Conservation (phyloP, 2,113 vertebrate species). For the Papio anubis region DNA sequence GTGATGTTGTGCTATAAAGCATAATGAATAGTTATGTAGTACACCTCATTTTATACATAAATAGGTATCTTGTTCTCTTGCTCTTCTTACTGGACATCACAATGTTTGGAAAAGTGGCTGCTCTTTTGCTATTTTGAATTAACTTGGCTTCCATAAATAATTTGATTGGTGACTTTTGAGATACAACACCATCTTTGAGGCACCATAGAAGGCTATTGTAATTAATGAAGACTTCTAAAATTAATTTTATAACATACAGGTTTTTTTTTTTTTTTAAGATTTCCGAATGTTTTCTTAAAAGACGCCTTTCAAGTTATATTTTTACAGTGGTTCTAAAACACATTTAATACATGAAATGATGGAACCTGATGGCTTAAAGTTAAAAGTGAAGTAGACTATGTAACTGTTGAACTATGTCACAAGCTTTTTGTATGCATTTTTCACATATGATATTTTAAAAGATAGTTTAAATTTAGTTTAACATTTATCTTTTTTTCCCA, state of each 20-base stretch:
- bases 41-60: neutral
- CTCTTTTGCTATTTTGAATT: neutral
- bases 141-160: neutral
- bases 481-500: neutral
- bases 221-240: neutral
- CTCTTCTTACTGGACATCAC: neutral
- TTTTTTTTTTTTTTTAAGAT: neutral
- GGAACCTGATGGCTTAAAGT: neutral
- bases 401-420: neutral
- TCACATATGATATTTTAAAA: neutral
- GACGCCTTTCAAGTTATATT: neutral
- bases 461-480: neutral
- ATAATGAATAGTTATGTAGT: neutral
- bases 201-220: neutral
- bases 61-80: neutral
- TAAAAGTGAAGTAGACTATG: neutral
- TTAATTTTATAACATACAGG: neutral
- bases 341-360: neutral
- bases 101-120: neutral
- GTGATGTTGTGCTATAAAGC: neutral
- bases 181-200: neutral
- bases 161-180: neutral
- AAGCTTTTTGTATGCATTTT: neutral
- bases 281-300: neutral
- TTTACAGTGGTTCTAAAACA: neutral